Conservation (phyloP, 2,113 vertebrate genomes). For the Saccopteryx bilineata region DNA sequence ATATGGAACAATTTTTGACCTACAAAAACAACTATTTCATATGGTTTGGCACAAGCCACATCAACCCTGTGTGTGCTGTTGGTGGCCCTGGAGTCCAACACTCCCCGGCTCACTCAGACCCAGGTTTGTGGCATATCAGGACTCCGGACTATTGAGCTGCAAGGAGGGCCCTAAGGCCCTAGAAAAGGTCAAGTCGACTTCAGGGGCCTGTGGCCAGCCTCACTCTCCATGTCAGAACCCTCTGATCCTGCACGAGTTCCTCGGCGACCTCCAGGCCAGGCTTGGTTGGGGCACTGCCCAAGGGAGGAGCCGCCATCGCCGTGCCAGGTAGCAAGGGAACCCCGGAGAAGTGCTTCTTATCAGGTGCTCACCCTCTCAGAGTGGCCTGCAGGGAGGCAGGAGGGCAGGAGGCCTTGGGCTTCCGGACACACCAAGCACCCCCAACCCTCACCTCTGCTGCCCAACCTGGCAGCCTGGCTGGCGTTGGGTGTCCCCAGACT, state of each 20-base stretch:
- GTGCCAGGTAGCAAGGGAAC: not conserved
- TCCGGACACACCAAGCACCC: not conserved
- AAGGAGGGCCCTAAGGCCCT: not conserved
- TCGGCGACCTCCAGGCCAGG: not conserved
- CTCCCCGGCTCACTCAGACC: not conserved
- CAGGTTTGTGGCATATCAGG: not conserved
- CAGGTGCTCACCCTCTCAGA: accelerated
- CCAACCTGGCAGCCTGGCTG: not conserved
- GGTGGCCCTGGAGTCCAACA: not conserved
- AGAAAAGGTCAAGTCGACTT: not conserved
- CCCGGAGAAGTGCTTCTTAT: not conserved
- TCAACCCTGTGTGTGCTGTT: not conserved
- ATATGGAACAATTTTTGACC: not conserved
- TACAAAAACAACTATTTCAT: not conserved
- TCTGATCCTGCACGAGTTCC: accelerated
- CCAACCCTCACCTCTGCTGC: not conserved
- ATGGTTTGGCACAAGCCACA: not conserved
- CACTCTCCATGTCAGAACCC: accelerated
- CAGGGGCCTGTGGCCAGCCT: accelerated
- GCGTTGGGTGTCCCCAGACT: accelerated
- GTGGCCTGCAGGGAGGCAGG: not conserved
- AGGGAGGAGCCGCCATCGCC: not conserved
- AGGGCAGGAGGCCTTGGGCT: not conserved
- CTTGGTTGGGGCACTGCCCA: not conserved
- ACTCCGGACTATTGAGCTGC: not conserved